A percentile compares a stretch with the other conserved stretches of the same genome.
Evolutionary conservation across 2,113 vertebrate genomes (phyloP).

Genomic region (Poeciliopsis turrubarensis): DNA sequence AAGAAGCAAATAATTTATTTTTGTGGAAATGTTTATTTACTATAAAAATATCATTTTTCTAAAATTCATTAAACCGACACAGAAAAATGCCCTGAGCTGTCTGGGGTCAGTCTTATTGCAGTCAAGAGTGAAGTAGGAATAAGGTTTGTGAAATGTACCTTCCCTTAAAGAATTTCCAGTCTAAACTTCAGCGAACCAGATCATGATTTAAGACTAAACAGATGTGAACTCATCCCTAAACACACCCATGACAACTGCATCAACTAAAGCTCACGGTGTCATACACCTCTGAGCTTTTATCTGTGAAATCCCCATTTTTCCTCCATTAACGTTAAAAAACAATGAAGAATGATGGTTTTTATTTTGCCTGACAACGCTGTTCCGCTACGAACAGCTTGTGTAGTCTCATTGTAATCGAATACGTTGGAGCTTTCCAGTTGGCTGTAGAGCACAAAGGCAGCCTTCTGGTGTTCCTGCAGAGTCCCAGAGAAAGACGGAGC

Average conservation of each 20-base stretch:
- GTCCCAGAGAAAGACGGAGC: constrained; percentile 30
- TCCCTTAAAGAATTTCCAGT: constrained; percentile 54
- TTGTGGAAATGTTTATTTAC: not conserved
- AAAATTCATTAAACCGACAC: not conserved
- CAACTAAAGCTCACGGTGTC: constrained; percentile 15
- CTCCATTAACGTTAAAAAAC: not conserved
- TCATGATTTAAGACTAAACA: constrained; percentile 66
- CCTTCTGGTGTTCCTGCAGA: constrained; percentile 46
- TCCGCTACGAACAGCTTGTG: constrained; percentile 14
- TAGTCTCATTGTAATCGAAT: constrained; percentile 1
- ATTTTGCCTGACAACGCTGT: constrained; percentile 2
- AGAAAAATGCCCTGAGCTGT: constrained; percentile 13
- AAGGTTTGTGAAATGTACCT: not conserved
- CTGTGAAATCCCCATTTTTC: not conserved
- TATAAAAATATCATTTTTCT: not conserved
- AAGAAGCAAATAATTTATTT: not conserved
- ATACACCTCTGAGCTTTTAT: not conserved
- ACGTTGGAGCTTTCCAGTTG: constrained; percentile 42
- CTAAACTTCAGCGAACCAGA: constrained; percentile 53
- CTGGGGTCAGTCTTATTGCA: constrained; percentile 27
- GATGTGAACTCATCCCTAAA: constrained; percentile 19
- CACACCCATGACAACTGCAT: constrained; percentile 26
- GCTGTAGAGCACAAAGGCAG: constrained; percentile 14
- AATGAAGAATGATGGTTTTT: not conserved
- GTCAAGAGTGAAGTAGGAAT: constrained; percentile 18